Conservation (phyloP, 2,888 invertebrate genomes). For the Pterostichus madidus region DNA sequence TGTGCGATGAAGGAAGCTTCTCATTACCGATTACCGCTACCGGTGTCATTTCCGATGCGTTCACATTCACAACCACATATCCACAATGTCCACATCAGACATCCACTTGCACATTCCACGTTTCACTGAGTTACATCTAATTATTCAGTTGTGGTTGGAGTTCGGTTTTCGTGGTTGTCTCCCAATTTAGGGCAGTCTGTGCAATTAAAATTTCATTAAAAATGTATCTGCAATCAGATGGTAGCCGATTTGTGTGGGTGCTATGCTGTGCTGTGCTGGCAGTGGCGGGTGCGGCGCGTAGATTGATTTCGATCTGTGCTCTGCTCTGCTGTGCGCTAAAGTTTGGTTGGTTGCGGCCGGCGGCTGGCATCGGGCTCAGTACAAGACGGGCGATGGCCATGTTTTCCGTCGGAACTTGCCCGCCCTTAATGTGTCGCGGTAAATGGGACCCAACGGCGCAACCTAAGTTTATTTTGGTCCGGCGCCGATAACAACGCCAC, state of each 20-base stretch:
- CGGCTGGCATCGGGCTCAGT: conserved; percentile 19
- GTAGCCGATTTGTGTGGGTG: conserved; percentile 30
- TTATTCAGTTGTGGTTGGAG: conserved; percentile 56
- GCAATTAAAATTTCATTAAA: conserved; percentile 61
- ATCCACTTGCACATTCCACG: too few relatives aligned
- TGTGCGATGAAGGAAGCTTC: background rate
- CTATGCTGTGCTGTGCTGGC: background rate
- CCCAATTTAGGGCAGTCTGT: conserved; percentile 48
- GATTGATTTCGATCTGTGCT: conserved; percentile 37
- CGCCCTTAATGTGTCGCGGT: conserved; percentile 75
- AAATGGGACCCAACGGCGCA: conserved; percentile 72
- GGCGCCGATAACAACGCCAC: conserved; percentile 61
- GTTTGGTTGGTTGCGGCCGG: conserved; percentile 10
- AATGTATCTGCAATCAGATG: conserved; percentile 51
- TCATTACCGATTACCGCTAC: too few relatives aligned
- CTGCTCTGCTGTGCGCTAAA: conserved; percentile 19
- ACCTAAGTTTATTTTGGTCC: conserved; percentile 63
- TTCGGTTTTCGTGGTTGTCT: conserved; percentile 56
- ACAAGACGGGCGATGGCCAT: conserved; percentile 63
- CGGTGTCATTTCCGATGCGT: background rate
- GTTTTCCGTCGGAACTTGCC: conserved; percentile 68
- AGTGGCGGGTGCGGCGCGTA: conserved; percentile 10
- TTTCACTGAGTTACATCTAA: conserved; percentile 47
- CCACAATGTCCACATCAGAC: too few relatives aligned
- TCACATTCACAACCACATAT: conserved; percentile 2